phyloP scores from a whole-genome alignment of 2,113 vertebrate species.

The Albula goreensis region DNA sequence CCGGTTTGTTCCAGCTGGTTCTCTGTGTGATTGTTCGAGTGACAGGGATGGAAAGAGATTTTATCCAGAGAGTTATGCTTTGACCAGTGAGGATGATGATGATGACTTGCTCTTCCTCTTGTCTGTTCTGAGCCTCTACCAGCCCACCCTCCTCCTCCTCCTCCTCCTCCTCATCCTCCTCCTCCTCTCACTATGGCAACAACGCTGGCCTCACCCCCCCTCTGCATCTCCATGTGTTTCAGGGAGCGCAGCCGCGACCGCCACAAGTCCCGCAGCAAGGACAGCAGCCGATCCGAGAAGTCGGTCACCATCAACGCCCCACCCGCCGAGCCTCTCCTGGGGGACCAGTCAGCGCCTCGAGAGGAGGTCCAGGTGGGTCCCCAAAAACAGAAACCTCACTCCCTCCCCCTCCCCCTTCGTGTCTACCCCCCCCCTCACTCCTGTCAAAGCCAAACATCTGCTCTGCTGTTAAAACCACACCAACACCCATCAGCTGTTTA shows the following conservation, averaged over 20 bases:
- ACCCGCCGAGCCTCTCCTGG: constrained; percentile 79
- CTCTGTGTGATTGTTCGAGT: not conserved
- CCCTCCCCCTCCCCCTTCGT: not conserved
- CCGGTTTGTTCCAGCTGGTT: constrained; percentile 2
- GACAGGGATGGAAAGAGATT: too few relatives aligned
- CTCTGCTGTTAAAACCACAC: not conserved
- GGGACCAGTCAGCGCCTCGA: constrained; percentile 69
- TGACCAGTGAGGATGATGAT: not conserved
- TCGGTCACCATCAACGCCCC: constrained; percentile 87
- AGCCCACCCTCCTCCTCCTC: too few relatives aligned
- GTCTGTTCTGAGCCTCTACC: not conserved
- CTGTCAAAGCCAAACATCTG: not conserved
- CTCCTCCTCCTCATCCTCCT: too few relatives aligned
- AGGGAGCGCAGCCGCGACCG: constrained; percentile 83
- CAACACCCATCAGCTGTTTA: not conserved
- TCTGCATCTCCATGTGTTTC: not conserved
- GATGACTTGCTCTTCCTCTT: not conserved
- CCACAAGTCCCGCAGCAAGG: constrained; percentile 85
- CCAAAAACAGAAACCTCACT: not conserved
- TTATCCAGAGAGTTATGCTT: not conserved
- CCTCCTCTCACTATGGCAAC: constrained; percentile 14
- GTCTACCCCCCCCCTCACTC: too few relatives aligned
- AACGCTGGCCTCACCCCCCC: not conserved
- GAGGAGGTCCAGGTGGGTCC: constrained; percentile 78
- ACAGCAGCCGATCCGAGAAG: constrained; percentile 83